Percentiles rank a stretch among this genome's conserved stretches.
Evolutionary conservation across 1,140 invertebrate genomes (phyloP).

Genomic region (Nylanderia fulva): DNA sequence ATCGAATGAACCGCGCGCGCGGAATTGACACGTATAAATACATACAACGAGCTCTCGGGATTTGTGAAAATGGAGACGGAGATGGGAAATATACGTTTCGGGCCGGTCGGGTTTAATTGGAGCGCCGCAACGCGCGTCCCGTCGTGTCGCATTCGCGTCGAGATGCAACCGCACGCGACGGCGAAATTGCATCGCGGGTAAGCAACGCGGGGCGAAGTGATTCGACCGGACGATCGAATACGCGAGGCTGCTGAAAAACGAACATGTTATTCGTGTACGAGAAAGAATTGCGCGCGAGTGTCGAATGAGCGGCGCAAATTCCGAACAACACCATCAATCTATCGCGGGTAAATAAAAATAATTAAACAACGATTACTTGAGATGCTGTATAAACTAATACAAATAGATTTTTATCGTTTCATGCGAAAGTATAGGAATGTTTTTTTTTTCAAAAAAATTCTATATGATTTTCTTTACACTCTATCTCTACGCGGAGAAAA

Average conservation of each 20-base stretch:
- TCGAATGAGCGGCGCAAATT: background rate
- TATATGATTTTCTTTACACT: too few species aligned
- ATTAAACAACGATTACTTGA: background rate
- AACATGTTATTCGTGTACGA: conserved; percentile 32
- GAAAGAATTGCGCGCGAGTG: conserved; percentile 17
- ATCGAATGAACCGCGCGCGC: conserved; percentile 19
- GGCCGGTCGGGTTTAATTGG: conserved; percentile 69
- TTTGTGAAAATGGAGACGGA: conserved; percentile 68
- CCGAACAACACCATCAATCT: too few species aligned
- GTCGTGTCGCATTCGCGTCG: conserved; percentile 44
- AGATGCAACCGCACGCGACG: conserved; percentile 57
- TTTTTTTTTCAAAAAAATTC: background rate
- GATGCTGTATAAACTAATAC: background rate
- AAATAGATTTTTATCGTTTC: background rate
- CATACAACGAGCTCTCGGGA: conserved; percentile 63
- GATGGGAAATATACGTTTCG: conserved; percentile 69
- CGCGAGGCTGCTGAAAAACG: background rate
- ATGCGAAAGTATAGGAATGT: background rate
- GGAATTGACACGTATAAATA: conserved; percentile 76
- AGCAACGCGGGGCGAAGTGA: conserved; percentile 6
- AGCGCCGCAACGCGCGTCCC: conserved; percentile 53
- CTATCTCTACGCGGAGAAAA: too few species aligned
- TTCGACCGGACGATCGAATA: conserved; percentile 10
- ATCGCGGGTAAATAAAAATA: background rate
- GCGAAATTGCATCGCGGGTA: conserved; percentile 63